Conservation (phyloP, 35 echinoderm and acorn worm genomes). For the Apostichopus californicus region DNA sequence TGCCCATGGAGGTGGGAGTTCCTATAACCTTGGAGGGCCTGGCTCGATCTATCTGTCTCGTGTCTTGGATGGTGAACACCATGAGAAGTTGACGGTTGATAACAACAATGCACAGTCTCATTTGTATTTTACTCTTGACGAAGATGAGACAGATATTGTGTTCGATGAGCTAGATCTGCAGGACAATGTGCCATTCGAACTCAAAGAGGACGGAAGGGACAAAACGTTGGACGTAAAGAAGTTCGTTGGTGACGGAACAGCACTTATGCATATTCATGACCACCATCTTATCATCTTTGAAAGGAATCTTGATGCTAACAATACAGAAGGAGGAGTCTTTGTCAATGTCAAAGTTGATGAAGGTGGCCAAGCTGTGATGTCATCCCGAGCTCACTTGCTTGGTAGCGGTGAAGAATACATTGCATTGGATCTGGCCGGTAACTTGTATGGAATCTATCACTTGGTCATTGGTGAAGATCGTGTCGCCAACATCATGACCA, state of each 20-base stretch:
- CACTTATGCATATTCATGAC: slow-evolving; percentile 76
- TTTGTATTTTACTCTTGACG: slow-evolving; percentile 81
- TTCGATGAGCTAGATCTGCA: slow-evolving; percentile 82
- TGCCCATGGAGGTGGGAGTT: slow-evolving; percentile 59
- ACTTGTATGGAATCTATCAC: slow-evolving; percentile 74
- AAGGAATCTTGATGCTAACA: slow-evolving; percentile 60
- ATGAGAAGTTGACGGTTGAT: slow-evolving; percentile 77
- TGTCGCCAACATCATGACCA: slow-evolving; percentile 58
- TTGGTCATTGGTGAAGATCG: slow-evolving; percentile 73
- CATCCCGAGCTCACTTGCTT: slow-evolving; percentile 59
- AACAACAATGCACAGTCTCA: slow-evolving; percentile 77
- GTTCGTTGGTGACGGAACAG: slow-evolving; percentile 82
- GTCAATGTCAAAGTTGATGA: slow-evolving; percentile 72
- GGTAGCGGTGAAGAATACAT: slow-evolving; percentile 62
- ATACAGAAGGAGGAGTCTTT: slow-evolving; percentile 56
- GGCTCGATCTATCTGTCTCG: slow-evolving; percentile 75
- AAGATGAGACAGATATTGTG: slow-evolving; percentile 56
- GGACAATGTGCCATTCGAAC: slow-evolving; percentile 75
- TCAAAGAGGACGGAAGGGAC: slow-evolving; percentile 41
- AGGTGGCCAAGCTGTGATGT: slow-evolving; percentile 69
- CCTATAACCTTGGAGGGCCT: slow-evolving; percentile 65
- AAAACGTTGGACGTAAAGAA: slow-evolving; percentile 62
- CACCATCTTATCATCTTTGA: slow-evolving; percentile 75
- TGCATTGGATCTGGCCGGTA: slow-evolving; percentile 69
- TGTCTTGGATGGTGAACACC: background rate